phyloP scores from a whole-genome alignment of 1,140 invertebrate genomes.

The Pinna nobilis region DNA sequence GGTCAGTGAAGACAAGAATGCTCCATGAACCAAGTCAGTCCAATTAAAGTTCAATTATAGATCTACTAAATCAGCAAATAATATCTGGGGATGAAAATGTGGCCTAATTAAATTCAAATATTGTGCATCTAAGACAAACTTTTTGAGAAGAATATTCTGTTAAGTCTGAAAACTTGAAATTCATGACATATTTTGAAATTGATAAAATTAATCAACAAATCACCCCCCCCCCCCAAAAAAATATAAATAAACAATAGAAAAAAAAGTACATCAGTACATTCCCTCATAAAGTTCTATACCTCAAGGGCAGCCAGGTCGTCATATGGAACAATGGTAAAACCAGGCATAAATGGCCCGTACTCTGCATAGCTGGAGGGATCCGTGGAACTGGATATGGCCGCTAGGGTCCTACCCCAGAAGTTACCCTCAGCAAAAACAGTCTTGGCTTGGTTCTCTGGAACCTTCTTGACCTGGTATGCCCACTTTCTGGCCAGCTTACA shows the following conservation, averaged over 20 bases:
- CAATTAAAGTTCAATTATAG: no score
- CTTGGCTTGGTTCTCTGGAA: conserved; percentile 91
- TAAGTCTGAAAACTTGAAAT: no score
- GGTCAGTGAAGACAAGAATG: no score
- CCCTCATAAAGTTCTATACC: conserved; percentile 78
- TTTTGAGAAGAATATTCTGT: no score
- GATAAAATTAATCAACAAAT: background rate
- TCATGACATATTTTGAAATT: background rate
- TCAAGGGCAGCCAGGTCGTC: conserved; percentile 90
- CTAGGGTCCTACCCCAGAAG: conserved; percentile 97
- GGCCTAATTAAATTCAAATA: no score
- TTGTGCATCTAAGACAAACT: no score
- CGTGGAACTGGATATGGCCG: conserved; percentile 94
- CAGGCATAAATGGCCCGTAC: conserved; percentile 98
- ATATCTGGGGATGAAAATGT: no score
- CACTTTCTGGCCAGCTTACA: conserved; percentile 94
- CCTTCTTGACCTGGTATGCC: conserved; percentile 94
- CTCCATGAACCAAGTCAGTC: no score
- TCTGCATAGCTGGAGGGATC: conserved; percentile 90
- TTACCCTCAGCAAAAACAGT: conserved; percentile 96
- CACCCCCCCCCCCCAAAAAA: no score
- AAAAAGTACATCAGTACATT: no score
- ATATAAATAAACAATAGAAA: no score
- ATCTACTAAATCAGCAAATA: no score
- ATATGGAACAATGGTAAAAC: conserved; percentile 92